phyloP scores from a whole-genome alignment of 2,888 invertebrate genomes.

The Bellardia bayeri region DNA sequence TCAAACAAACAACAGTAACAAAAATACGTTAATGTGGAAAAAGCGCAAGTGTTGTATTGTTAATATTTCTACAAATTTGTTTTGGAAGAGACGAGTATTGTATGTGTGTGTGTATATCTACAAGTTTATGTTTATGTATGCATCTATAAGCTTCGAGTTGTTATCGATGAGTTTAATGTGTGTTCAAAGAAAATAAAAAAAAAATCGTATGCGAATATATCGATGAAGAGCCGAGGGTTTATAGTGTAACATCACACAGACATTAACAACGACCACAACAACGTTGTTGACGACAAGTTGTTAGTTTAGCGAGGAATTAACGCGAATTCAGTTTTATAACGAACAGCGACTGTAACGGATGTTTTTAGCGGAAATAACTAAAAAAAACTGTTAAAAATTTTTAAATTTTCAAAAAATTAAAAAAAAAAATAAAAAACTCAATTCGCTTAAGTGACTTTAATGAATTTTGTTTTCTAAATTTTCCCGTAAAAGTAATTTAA shows the following conservation, averaged over 20 bases:
- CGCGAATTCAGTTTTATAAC: conserved; percentile 83
- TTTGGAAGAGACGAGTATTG: conserved; percentile 41
- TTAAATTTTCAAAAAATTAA: conserved; percentile 24
- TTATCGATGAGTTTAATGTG: conserved; percentile 46
- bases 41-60: conserved; percentile 53
- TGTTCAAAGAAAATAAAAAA: neutral
- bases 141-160: neutral
- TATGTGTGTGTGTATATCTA: neutral
- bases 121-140: neutral
- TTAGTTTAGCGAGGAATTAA: conserved; percentile 77
- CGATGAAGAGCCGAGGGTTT: conserved; percentile 47
- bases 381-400: conserved; percentile 47
- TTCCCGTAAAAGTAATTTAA: neutral
- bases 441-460: conserved; percentile 10
- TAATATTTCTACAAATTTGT: conserved; percentile 53
- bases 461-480: conserved; percentile 13
- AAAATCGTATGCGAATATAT: conserved; percentile 41
- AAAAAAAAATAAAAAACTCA: neutral
- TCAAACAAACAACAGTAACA: conserved; percentile 8
- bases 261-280: conserved; percentile 21
- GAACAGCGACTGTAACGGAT: conserved; percentile 82
- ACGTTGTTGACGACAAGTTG: conserved; percentile 74
- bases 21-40: neutral
- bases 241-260: conserved; percentile 49
- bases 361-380: conserved; percentile 75